Percentiles rank a stretch among this genome's conserved stretches.
Evolutionary conservation across 2,797 vertebrate genomes (phyloP).

Genomic region (Pogoniulus pusillus): DNA sequence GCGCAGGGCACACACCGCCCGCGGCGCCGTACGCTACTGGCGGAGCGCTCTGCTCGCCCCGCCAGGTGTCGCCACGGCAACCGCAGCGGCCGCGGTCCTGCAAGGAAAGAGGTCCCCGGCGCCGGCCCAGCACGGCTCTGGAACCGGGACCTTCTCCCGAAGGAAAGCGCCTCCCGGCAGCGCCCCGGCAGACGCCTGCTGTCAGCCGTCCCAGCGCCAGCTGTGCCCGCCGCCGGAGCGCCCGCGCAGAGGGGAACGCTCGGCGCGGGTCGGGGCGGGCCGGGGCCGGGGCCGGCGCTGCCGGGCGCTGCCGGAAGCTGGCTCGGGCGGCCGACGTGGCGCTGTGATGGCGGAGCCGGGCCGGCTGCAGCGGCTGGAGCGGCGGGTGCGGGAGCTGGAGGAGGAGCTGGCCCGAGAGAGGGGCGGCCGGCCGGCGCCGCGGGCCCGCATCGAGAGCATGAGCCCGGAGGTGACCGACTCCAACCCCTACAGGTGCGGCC

Average conservation of each 20-base stretch:
- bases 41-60: background rate
- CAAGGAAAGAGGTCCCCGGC: background rate
- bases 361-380: conserved; percentile 83
- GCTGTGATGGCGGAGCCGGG: conserved; percentile 48
- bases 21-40: fast-evolving
- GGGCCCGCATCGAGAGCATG: conserved; percentile 88
- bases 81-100: background rate
- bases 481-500: conserved; percentile 92
- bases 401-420: conserved; percentile 84
- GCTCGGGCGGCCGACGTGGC: fast-evolving
- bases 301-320: background rate
- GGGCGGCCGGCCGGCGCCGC: conserved; percentile 43
- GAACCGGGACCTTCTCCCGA: background rate
- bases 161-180: fast-evolving
- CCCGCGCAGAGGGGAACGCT: background rate
- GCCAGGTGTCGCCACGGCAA: background rate
- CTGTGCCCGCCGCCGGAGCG: fast-evolving
- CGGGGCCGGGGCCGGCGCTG: background rate
- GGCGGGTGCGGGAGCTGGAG: conserved; percentile 87
- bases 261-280: background rate
- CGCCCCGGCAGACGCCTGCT: fast-evolving
- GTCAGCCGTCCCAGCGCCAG: fast-evolving
- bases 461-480: conserved; percentile 94
- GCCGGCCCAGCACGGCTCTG: too few species aligned
- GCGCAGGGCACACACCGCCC: too few species aligned